Evolutionary conservation across 2,797 vertebrate genomes (phyloP).

Genomic region (Otus scops): DNA sequence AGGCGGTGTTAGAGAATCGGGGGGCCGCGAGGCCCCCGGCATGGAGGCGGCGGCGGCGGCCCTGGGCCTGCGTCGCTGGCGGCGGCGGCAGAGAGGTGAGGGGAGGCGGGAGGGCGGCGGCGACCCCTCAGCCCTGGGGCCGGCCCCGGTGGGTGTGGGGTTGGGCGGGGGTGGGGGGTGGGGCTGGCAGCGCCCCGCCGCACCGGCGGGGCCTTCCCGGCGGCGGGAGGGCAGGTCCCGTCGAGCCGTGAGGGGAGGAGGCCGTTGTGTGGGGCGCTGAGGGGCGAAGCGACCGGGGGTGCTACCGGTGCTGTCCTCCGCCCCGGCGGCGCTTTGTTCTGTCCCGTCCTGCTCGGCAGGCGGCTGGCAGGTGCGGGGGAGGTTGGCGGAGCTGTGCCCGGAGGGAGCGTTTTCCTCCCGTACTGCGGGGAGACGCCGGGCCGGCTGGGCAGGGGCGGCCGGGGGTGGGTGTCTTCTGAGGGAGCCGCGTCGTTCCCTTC

Average conservation of each 20-base stretch:
- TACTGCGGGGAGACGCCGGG: background rate
- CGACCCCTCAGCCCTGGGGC: too few relatives aligned
- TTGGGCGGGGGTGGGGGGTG: background rate
- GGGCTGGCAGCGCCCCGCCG: too few relatives aligned
- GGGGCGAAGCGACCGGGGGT: background rate
- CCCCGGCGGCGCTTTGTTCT: background rate
- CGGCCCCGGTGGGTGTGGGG: too few relatives aligned
- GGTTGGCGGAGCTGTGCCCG: background rate
- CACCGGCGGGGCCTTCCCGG: background rate
- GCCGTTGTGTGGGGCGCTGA: background rate
- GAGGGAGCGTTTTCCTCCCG: background rate
- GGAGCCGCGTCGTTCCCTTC: background rate
- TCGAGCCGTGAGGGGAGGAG: background rate
- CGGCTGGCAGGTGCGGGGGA: background rate
- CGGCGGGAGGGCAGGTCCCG: background rate
- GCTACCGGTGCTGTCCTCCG: too few relatives aligned
- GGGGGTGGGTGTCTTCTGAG: background rate
- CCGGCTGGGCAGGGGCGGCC: background rate
- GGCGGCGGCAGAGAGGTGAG: constrained; percentile 28
- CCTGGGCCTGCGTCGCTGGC: background rate
- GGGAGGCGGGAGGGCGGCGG: background rate
- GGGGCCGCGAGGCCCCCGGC: constrained; percentile 66
- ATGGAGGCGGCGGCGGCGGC: constrained; percentile 59
- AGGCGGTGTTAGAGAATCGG: constrained; percentile 70
- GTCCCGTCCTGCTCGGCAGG: background rate